phyloP scores from a whole-genome alignment of 2,797 vertebrate genomes.

The Discoglossus pictus region DNA sequence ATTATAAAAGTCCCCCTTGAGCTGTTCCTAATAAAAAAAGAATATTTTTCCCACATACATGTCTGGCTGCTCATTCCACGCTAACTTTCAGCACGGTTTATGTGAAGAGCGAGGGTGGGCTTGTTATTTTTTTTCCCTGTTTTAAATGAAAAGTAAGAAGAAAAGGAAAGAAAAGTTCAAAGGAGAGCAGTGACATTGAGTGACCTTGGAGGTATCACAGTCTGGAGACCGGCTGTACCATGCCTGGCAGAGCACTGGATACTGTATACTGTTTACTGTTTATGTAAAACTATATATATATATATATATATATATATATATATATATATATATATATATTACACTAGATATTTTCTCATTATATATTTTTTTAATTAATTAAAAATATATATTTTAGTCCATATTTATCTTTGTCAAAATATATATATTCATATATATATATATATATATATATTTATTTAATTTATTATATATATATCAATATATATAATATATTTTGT shows the following conservation, averaged over 20 bases:
- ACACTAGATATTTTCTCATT: too few species aligned
- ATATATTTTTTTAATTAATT: too few species aligned
- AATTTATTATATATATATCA: too few species aligned
- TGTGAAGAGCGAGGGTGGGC: slow-evolving; percentile 41
- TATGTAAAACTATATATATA: too few species aligned
- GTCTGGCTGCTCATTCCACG: slow-evolving; percentile 19
- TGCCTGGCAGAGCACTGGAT: background rate
- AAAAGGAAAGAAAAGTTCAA: slow-evolving; percentile 47
- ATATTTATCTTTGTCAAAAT: too few species aligned
- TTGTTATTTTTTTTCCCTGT: slow-evolving; percentile 40
- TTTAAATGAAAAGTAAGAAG: slow-evolving; percentile 46
- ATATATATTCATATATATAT: too few species aligned
- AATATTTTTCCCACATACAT: slow-evolving; percentile 41
- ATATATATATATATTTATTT: too few species aligned
- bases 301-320: too few species aligned
- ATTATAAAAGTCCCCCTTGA: slow-evolving; percentile 49
- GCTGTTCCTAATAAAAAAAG: slow-evolving; percentile 63
- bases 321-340: too few species aligned
- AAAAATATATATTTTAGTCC: too few species aligned
- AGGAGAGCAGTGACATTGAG: slow-evolving; percentile 6
- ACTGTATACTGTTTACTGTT: too few species aligned
- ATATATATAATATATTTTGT: too few species aligned
- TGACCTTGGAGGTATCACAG: slow-evolving; percentile 17
- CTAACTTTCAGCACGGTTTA: slow-evolving; percentile 48
- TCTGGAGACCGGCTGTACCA: background rate